Base-by-base conservation (phyloP, 2,888 invertebrate genomes). In the Xestia xanthographa region DNA sequence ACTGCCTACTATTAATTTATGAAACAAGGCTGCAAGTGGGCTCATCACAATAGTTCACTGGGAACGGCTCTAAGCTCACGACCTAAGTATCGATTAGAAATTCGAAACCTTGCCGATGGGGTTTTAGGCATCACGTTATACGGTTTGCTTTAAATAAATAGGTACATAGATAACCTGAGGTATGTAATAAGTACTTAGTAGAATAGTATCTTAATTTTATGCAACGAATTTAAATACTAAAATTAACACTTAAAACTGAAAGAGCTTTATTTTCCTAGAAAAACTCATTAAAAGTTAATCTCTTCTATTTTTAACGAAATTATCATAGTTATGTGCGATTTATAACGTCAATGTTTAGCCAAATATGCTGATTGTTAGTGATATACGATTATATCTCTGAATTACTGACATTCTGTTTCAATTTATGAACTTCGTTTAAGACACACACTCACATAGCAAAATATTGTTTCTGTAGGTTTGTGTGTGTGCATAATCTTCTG, bases 71-170 rank as follows among this genome's bases (percentile, higher is more conserved):
- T 76, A 20, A 75, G 58, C 82, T 79, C 87, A 87, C 86, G 87
- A 87, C 66, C 82, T 76, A n/a, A n/a, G n/a, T n/a, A 80, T 66
- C 76, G 80, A 83, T 78, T 80, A 77, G 63, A 67, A 77, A 84
- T 77, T 74, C 73, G 69, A 63, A 86, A 78, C 84, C 87, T 86
- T 87, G 87, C 84, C 87, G 80, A 66, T 67, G 79, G 84, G 82
- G 78, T 77, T 87, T 67, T 66, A 78, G 14, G 22, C 34, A 77
- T 84, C 34, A 66, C 66, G 73, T 77, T 63, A 72, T 53, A 69
- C 12, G 14, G 58, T 67, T 34, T 65, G 26, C 48, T 73, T 29
- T 34, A 50, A 6, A 63, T 60, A 56, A n/a, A 45, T 29, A 62
- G 6, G 26, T 22, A 62, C 22, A 9, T 22, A 38, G 2, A 22